Evolutionary conservation across 2,797 vertebrate species (phyloP).

Genomic region (Danio jaintianensis): DNA sequence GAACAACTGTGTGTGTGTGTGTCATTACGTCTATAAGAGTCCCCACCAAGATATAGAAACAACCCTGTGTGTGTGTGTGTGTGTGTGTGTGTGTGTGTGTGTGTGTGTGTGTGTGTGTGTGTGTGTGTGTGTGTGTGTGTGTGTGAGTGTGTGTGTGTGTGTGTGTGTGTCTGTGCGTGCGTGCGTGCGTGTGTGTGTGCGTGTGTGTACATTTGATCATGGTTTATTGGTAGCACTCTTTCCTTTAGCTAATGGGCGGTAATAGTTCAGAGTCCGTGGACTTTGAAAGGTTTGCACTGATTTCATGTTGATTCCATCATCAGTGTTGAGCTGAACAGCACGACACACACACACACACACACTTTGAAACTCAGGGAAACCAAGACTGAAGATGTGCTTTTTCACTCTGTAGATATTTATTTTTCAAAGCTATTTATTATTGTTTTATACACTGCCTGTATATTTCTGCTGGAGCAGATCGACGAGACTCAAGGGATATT

Average conservation of each 20-base stretch:
- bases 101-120: too few species aligned
- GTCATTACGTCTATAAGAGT: too few species aligned
- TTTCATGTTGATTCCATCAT: slow-evolving; percentile 43
- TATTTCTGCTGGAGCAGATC: neutral
- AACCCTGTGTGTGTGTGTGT: too few species aligned
- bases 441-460: neutral
- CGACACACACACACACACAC: slow-evolving; percentile 2
- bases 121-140: too few species aligned
- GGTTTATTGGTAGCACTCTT: neutral
- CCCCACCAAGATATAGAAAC: too few species aligned
- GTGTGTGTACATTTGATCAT: neutral
- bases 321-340: neutral
- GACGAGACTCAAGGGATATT: neutral
- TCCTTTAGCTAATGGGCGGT: slow-evolving; percentile 27
- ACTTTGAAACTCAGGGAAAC: neutral
- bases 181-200: neutral
- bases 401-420: neutral
- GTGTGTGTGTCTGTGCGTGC: too few species aligned
- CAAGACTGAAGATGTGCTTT: neutral
- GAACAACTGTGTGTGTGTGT: too few species aligned
- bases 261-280: slow-evolving; percentile 53
- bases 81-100: too few species aligned
- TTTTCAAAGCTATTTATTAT: neutral
- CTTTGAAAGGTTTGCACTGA: slow-evolving; percentile 54
- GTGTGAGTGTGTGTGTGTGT: too few species aligned